Percentiles rank a stretch among this genome's conserved stretches.
Evolutionary conservation across 2,797 vertebrate species (phyloP).

Genomic region (Periparus ater): DNA sequence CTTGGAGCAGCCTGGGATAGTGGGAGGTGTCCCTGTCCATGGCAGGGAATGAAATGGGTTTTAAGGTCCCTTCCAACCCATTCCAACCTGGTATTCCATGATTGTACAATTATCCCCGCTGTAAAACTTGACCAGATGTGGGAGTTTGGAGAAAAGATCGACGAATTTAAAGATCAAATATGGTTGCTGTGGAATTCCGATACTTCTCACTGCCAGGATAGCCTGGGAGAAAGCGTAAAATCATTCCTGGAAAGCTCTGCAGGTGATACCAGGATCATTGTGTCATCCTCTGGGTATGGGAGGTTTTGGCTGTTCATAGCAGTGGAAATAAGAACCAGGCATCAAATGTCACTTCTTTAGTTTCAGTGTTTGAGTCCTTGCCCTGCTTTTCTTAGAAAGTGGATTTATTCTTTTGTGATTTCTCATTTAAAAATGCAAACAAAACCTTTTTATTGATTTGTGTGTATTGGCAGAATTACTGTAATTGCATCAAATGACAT

Average conservation of each 20-base stretch:
- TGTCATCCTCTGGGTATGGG: not conserved
- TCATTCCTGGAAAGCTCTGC: not conserved
- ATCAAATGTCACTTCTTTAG: not conserved
- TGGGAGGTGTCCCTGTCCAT: not conserved
- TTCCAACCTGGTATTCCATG: not conserved
- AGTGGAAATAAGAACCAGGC: not conserved
- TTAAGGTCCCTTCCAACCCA: not conserved
- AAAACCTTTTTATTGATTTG: conserved; percentile 73
- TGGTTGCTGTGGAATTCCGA: not conserved
- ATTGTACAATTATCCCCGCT: not conserved
- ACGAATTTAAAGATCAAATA: rapidly evolving
- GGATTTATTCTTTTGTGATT: conserved; percentile 54
- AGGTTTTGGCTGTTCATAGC: not conserved
- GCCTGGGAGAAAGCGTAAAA: not conserved
- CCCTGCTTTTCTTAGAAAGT: not conserved
- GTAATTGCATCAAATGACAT: conserved; percentile 75
- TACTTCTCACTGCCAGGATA: not conserved
- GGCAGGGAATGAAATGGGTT: rapidly evolving
- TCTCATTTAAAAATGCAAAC: conserved; percentile 65
- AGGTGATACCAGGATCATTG: not conserved
- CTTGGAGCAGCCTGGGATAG: not conserved
- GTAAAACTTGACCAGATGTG: not conserved
- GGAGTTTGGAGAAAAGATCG: not conserved
- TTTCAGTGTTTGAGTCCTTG: not conserved
- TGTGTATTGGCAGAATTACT: conserved; percentile 74